Conservation (phyloP, 2,797 vertebrate genomes). For the Paedocypris micromegethes region DNA sequence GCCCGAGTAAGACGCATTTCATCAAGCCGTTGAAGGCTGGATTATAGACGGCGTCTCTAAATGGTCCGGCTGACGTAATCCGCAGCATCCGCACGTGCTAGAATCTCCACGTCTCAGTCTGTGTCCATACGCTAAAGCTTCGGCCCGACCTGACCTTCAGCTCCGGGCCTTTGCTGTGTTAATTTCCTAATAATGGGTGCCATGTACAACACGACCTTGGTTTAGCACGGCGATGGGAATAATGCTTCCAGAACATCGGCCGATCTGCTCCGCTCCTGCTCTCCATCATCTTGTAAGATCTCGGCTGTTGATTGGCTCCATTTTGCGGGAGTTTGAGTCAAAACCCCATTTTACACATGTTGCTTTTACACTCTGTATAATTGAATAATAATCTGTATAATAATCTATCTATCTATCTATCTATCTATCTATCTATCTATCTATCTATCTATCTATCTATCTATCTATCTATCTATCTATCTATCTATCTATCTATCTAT, state of each 20-base stretch:
- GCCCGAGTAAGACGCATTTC: no score
- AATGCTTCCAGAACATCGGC: constrained; percentile 16
- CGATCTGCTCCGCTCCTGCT: no score
- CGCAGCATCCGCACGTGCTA: constrained; percentile 63
- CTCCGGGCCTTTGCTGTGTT: constrained; percentile 53
- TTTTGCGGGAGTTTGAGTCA: background rate
- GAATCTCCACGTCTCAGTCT: constrained; percentile 60
- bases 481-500: no score
- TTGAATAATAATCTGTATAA: no score
- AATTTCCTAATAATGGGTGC: constrained; percentile 61
- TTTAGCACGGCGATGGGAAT: constrained; percentile 44
- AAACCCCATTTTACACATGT: no score
- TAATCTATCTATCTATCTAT: no score
- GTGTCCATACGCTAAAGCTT: constrained; percentile 50
- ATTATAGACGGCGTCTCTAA: no score
- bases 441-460: no score
- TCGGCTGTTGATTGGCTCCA: background rate
- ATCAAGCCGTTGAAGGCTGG: no score
- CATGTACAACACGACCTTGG: constrained; percentile 52
- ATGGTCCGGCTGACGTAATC: constrained; percentile 50
- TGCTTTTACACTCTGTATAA: no score
- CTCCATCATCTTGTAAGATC: background rate
- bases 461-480: no score
- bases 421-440: no score
- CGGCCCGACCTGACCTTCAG: constrained; percentile 38